Percentiles rank a stretch among this genome's conserved stretches.
Conservation (phyloP, 1,140 invertebrate species). For the Drosophila asahinai region DNA sequence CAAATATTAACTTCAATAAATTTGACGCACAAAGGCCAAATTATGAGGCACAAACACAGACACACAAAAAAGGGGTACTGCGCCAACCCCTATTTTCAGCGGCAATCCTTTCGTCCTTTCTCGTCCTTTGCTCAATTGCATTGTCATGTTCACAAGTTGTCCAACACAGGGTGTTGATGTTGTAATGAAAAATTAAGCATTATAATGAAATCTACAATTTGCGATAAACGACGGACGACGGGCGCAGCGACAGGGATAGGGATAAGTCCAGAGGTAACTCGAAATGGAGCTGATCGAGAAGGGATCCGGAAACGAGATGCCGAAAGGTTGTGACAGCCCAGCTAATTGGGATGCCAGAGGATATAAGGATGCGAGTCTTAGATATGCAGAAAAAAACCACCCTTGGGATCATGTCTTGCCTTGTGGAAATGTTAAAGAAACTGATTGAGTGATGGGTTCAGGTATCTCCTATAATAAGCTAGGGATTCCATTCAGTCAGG, state of each 20-base stretch:
- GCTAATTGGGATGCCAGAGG: constrained; percentile 36
- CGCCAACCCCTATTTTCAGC: constrained; percentile 26
- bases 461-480: no score
- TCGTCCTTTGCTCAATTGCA: constrained; percentile 68
- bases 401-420: not conserved
- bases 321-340: constrained; percentile 30
- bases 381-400: not conserved
- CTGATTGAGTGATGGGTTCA: not conserved
- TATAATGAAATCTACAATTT: constrained; percentile 76
- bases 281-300: constrained; percentile 29
- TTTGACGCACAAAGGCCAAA: constrained; percentile 70
- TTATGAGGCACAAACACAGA: constrained; percentile 37
- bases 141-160: constrained; percentile 84
- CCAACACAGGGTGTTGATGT: constrained; percentile 79
- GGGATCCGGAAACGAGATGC: constrained; percentile 16
- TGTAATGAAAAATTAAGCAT: constrained; percentile 80
- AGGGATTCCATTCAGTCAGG: not conserved
- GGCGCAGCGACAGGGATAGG: constrained; percentile 7
- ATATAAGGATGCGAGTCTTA: not conserved
- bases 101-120: constrained; percentile 13
- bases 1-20: constrained; percentile 84
- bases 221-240: constrained; percentile 30
- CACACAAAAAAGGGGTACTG: constrained; percentile 46
- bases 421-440: not conserved
- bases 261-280: constrained; percentile 30